phyloP scores from a whole-genome alignment of 2,797 vertebrate species.

The Pteropus rufus region DNA sequence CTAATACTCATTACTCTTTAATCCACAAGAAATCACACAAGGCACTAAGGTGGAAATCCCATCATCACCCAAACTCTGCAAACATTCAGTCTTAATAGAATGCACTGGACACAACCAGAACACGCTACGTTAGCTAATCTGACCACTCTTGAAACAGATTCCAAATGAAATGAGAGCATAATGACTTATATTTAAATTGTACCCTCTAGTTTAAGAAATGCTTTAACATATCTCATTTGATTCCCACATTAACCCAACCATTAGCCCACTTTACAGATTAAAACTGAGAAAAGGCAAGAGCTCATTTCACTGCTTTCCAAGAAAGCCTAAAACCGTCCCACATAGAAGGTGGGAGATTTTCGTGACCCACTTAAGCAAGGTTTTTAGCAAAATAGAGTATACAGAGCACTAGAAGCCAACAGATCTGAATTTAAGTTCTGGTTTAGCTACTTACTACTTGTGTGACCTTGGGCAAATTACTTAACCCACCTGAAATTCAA shows the following conservation, averaged over 20 bases:
- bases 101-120: background rate
- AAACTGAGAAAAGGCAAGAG: background rate
- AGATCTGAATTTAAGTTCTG: background rate
- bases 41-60: background rate
- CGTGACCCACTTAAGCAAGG: background rate
- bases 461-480: background rate
- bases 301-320: background rate
- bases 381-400: background rate
- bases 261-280: slow-evolving; percentile 45
- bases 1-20: background rate
- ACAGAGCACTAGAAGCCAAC: background rate
- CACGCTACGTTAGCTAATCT: background rate
- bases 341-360: background rate
- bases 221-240: background rate
- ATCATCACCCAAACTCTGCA: background rate
- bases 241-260: background rate
- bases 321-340: background rate
- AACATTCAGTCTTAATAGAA: background rate
- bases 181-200: background rate
- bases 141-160: background rate
- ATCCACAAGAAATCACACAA: slow-evolving; percentile 13
- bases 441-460: background rate
- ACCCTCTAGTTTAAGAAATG: background rate
- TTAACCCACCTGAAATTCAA: background rate
- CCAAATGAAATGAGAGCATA: background rate